These are phyloP conservation scores for Sycophaga agraensis DNA, from an alignment of 1,140 invertebrate species.

Conservation along the genomic window DNA sequence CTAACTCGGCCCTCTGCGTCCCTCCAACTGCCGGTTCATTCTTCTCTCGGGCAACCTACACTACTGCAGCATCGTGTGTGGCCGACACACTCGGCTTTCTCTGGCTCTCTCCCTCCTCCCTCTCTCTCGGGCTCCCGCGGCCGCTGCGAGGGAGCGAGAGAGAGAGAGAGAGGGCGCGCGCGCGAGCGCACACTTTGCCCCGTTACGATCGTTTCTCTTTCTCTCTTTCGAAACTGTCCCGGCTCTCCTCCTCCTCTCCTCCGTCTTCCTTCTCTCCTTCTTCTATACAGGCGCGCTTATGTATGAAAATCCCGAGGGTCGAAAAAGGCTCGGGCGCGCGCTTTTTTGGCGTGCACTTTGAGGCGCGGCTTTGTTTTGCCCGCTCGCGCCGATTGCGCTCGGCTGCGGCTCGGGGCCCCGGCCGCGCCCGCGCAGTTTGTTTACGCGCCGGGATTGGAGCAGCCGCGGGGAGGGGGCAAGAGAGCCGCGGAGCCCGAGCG, in stretches of 20 bases:
- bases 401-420: no score
- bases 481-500: no score
- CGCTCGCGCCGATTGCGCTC: no score
- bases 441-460: no score
- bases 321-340: no score
- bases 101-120: not conserved
- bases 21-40: not conserved
- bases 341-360: no score
- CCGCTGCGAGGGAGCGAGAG: no score
- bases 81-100: conserved; percentile 9
- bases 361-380: no score
- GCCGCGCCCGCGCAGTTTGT: no score
- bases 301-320: no score
- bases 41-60: conserved; percentile 21
- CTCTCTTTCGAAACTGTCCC: conserved; percentile 23
- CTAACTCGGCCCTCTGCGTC: not conserved
- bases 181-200: not conserved
- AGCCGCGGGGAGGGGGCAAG: no score
- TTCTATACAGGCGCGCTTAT: conserved; percentile 22
- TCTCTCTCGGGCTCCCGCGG: conserved; percentile 13
- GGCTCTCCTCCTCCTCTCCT: conserved; percentile 20
- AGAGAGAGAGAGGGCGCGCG: not conserved
- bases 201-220: conserved; percentile 24
- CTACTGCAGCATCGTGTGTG: conserved; percentile 31
- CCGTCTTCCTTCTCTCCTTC: conserved; percentile 23